Evolutionary conservation across 1,140 invertebrate genomes (phyloP).

Genomic region (Ptiloglossa arizonensis): DNA sequence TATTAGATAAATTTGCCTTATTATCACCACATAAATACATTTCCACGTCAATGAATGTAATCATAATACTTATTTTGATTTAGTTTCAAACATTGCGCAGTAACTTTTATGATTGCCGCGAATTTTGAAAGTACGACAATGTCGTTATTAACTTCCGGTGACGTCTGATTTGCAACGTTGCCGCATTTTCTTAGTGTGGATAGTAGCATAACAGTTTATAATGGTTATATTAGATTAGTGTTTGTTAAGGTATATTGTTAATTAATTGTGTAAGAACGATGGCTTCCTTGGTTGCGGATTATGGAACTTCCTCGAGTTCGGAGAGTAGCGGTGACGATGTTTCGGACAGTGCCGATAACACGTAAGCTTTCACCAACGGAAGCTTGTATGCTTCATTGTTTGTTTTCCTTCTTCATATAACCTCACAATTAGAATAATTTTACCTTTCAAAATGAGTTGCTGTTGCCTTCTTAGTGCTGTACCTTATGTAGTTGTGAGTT

Average conservation of each 20-base stretch:
- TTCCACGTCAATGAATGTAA: neutral
- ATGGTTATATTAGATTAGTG: slow-evolving; percentile 66
- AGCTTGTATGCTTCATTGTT: slow-evolving; percentile 25
- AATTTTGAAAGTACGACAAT: slow-evolving; percentile 14
- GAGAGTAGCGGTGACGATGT: slow-evolving; percentile 72
- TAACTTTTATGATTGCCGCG: neutral
- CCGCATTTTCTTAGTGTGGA: slow-evolving; percentile 21
- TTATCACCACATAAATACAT: neutral
- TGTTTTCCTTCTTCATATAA: slow-evolving; percentile 10
- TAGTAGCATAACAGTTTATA: slow-evolving; percentile 42
- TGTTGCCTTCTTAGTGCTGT: neutral
- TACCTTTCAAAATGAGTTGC: neutral
- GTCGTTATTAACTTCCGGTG: slow-evolving; percentile 40
- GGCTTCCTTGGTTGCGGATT: slow-evolving; percentile 86
- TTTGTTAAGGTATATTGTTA: slow-evolving; percentile 64
- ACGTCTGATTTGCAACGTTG: slow-evolving; percentile 48
- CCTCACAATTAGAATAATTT: slow-evolving; percentile 10
- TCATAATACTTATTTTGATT: neutral
- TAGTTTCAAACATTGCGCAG: neutral
- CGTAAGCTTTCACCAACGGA: slow-evolving; percentile 65
- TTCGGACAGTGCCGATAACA: slow-evolving; percentile 72
- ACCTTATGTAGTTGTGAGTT: neutral
- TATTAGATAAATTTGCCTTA: neutral
- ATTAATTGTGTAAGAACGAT: slow-evolving; percentile 75
- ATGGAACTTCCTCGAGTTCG: slow-evolving; percentile 81